Evolutionary conservation across 2,113 vertebrate genomes (phyloP).

Genomic region (Isurus oxyrinchus): DNA sequence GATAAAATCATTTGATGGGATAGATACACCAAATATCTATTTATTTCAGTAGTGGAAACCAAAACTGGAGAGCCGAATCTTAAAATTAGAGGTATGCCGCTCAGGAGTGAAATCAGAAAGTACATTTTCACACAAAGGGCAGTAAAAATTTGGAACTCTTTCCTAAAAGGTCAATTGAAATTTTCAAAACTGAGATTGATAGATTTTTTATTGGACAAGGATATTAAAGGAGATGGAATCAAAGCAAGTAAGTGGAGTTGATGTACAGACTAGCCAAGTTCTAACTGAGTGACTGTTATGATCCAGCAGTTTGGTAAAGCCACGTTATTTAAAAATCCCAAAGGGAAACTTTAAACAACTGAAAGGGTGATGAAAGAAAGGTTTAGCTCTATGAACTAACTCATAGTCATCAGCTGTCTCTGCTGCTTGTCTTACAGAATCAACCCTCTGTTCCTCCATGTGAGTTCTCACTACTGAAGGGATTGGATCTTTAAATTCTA

Average conservation of each 20-base stretch:
- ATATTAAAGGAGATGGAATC: neutral
- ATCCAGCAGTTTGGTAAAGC: too few species aligned
- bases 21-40: neutral
- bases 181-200: neutral
- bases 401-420: too few species aligned
- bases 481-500: too few species aligned
- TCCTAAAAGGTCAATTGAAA: neutral
- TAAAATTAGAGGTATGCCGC: neutral
- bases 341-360: too few species aligned
- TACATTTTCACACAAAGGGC: neutral
- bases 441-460: too few species aligned
- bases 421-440: too few species aligned
- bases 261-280: neutral
- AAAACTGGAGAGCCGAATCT: neutral
- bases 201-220: neutral
- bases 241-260: neutral
- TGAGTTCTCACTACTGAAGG: too few species aligned
- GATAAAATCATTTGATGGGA: neutral
- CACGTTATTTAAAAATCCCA: too few species aligned
- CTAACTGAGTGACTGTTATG: neutral
- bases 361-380: too few species aligned
- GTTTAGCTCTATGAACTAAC: too few species aligned
- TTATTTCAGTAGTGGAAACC: neutral
- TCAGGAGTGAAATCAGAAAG: neutral
- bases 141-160: neutral